Evolutionary conservation across 2,888 invertebrate genomes (phyloP).

Genomic region (Carpatolechia fugitivella): DNA sequence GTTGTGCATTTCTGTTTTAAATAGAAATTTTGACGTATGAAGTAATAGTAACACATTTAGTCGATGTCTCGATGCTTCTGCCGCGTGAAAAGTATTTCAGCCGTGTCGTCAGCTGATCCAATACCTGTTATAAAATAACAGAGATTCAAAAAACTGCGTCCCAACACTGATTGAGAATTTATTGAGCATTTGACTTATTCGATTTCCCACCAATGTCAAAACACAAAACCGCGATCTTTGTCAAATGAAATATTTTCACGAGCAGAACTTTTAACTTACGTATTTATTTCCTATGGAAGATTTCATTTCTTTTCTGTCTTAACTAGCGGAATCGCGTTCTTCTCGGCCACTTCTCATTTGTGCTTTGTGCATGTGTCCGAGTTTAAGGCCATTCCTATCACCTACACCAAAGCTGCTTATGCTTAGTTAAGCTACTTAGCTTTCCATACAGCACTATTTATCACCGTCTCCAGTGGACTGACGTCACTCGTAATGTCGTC

Average conservation of each 20-base stretch:
- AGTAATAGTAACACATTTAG: conserved; percentile 74
- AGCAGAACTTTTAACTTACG: conserved; percentile 61
- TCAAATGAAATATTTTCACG: conserved; percentile 54
- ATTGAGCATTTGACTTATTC: conserved; percentile 67
- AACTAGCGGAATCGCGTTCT: conserved; percentile 61
- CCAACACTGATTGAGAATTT: conserved; percentile 45
- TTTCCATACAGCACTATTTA: conserved; percentile 39
- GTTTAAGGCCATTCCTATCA: conserved; percentile 52
- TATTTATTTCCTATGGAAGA: conserved; percentile 76
- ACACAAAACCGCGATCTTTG: conserved; percentile 21
- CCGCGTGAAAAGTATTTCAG: conserved; percentile 56
- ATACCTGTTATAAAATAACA: neutral
- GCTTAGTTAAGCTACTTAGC: conserved; percentile 48
- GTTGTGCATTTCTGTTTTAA: conserved; percentile 47
- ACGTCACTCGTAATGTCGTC: conserved; percentile 52
- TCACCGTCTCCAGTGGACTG: conserved; percentile 54
- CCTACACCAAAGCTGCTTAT: conserved; percentile 38
- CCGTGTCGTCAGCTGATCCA: conserved; percentile 18
- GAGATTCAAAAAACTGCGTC: conserved; percentile 28
- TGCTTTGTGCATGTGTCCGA: conserved; percentile 65
- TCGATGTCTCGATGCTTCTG: conserved; percentile 71
- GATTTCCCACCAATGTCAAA: conserved; percentile 31
- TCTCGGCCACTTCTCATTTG: conserved; percentile 51
- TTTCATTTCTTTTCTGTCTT: conserved; percentile 69
- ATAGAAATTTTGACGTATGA: conserved; percentile 47